Percentiles rank a stretch among this genome's conserved stretches.
phyloP scores from a whole-genome alignment of 2,113 vertebrate genomes.

The Maccullochella peelii region DNA sequence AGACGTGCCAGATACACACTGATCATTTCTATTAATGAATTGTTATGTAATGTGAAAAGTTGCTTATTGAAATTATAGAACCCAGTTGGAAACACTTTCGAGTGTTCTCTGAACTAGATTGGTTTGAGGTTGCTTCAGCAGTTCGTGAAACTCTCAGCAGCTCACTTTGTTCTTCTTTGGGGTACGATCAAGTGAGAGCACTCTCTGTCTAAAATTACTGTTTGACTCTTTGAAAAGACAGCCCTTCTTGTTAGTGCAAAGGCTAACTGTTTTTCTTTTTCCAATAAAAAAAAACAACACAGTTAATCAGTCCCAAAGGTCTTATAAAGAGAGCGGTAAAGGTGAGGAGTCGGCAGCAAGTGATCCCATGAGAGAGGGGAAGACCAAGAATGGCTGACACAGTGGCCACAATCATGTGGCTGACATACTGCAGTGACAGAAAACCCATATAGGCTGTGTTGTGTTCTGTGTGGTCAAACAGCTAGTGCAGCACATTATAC shows the following conservation, averaged over 20 bases:
- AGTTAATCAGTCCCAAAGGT: not conserved
- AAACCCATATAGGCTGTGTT: not conserved
- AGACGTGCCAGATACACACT: not conserved
- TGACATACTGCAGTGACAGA: not conserved
- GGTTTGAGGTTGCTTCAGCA: not conserved
- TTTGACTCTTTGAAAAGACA: constrained; percentile 1
- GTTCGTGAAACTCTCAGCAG: not conserved
- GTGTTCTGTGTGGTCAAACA: not conserved
- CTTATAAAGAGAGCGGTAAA: not conserved
- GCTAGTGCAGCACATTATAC: not conserved
- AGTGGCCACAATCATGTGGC: not conserved
- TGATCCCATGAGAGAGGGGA: not conserved
- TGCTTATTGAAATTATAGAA: not conserved
- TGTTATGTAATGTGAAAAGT: not conserved
- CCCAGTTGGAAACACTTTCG: not conserved
- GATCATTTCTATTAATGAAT: not conserved
- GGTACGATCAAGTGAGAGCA: not conserved
- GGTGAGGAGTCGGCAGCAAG: not conserved
- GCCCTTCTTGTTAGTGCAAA: not conserved
- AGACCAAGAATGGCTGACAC: not conserved
- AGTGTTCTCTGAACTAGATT: not conserved
- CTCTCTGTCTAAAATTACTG: not conserved
- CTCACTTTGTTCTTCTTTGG: constrained; percentile 18
- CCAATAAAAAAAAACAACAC: not conserved
- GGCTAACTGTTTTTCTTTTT: not conserved